These are phyloP conservation scores for Saguinus midas DNA, from an alignment of 2,113 vertebrate species.

Conservation along the genomic window DNA sequence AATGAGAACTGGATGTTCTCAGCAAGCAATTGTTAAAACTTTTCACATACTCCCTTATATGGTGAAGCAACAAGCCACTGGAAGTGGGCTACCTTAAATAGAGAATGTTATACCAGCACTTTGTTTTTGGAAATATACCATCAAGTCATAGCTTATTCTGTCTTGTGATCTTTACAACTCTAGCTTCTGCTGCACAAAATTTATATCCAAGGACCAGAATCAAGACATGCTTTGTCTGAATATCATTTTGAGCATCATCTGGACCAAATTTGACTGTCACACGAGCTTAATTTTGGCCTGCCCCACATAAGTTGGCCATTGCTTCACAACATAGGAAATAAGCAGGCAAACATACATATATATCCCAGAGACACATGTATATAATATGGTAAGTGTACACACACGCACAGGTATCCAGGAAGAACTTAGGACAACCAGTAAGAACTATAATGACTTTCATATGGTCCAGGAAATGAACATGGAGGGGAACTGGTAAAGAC, in stretches of 20 bases:
- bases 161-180: background rate
- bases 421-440: constrained; percentile 74
- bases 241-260: constrained; percentile 40
- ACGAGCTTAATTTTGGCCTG: constrained; percentile 17
- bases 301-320: constrained; percentile 46
- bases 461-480: constrained; percentile 6
- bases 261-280: constrained; percentile 9
- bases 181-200: constrained; percentile 39
- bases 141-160: constrained; percentile 43
- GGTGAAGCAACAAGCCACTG: constrained; percentile 81
- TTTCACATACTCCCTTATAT: constrained; percentile 81
- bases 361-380: constrained; percentile 84
- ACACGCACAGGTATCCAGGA: constrained; percentile 77
- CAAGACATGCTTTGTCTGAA: constrained; percentile 17
- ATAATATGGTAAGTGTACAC: constrained; percentile 80
- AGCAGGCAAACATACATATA: constrained; percentile 86
- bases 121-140: constrained; percentile 9
- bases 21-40: constrained; percentile 86
- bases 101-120: constrained; percentile 28
- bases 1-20: constrained; percentile 79
- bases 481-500: constrained; percentile 38
- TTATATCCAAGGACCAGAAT: constrained; percentile 41
- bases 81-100: constrained; percentile 40
- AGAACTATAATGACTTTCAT: constrained; percentile 57
- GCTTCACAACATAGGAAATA: constrained; percentile 85